Base-by-base conservation (phyloP, 35 echinoderm and acorn worm genomes). In the Patiria miniata region DNA sequence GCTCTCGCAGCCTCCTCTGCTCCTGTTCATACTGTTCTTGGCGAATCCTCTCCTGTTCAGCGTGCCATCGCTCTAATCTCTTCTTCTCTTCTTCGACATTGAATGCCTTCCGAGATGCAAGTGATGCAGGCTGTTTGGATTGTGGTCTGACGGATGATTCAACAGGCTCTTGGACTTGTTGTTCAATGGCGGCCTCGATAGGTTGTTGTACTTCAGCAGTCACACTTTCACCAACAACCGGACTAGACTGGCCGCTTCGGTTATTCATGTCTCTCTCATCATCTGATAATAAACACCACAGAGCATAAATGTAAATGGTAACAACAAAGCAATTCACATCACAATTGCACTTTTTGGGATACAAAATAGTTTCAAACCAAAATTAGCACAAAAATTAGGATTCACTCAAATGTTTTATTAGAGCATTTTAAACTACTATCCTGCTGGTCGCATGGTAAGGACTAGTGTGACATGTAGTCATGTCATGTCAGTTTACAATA, bases 1-100 rank as follows among this genome's bases (percentile, higher is more conserved):
- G 85, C 18, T 93, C 88, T 34, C 80, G 32, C 8, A 97, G 77
- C 81, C 89, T 55, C 58, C 93, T 81, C 55, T 93, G 91, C 26
- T 97, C 95, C 76, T 91, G 92, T 34, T 83, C 85, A 39, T 97
- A 97, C 57, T 93, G 85, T 39, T 93, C 87, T 52, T 88, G 83
- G 53, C 91, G 61, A 40, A 89, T 40, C 34, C 85, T 82, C 29
- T 97, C 95, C 77, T 97, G 95, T 73, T 97, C 95, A 59, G 85
- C 85, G 42, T 97, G 91, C 95, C 95, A 97, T 55, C 80, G 86
- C 57, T 97, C 95, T 12, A 97, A 51, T 28, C 91, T 16, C 78
- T 93, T 93, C 77, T 89, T 87, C 84, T 97, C 95, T 51, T 97
- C 95, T 9, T 93, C 95, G 1, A 93, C 28, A 36, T 97, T 93